Evolutionary conservation across 2,888 invertebrate species (phyloP).

Genomic region (Platerodrilus igneus): DNA sequence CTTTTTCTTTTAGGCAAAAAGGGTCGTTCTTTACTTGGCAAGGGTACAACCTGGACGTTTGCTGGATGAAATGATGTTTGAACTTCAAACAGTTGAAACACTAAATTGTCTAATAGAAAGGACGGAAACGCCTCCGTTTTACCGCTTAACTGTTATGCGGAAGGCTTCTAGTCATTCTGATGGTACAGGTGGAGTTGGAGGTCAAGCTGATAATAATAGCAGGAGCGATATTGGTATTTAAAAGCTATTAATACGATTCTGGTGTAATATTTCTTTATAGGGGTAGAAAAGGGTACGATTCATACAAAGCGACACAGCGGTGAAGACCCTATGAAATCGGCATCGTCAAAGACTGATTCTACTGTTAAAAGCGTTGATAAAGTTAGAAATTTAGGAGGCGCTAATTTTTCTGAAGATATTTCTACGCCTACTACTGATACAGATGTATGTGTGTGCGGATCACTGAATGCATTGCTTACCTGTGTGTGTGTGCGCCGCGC

Average conservation of each 20-base stretch:
- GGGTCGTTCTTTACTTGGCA: constrained; percentile 89
- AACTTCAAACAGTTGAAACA: constrained; percentile 95
- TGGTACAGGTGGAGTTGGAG: constrained; percentile 52
- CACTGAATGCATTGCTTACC: too few species aligned
- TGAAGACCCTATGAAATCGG: constrained; percentile 76
- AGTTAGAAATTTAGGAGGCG: constrained; percentile 58
- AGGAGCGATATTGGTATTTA: constrained; percentile 44
- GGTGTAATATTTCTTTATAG: constrained; percentile 38
- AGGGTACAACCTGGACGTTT: constrained; percentile 87
- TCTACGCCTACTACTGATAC: constrained; percentile 46
- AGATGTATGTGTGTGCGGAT: constrained; percentile 42
- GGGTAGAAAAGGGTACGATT: constrained; percentile 90
- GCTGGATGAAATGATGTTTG: constrained; percentile 95
- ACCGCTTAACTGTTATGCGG: constrained; percentile 86
- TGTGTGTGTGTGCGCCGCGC: too few species aligned
- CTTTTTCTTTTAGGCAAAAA: constrained; percentile 71
- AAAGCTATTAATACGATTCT: too few species aligned
- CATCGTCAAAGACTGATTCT: constrained; percentile 63
- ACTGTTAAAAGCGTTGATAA: constrained; percentile 60
- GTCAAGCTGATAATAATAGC: constrained; percentile 50
- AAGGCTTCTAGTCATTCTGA: constrained; percentile 83
- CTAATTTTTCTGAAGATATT: constrained; percentile 51
- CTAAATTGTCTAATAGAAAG: constrained; percentile 93
- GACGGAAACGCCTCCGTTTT: constrained; percentile 97
- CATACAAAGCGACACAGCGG: constrained; percentile 94